Evolutionary conservation across 2,888 invertebrate genomes (phyloP).

Genomic region (Euplexia lucipara): DNA sequence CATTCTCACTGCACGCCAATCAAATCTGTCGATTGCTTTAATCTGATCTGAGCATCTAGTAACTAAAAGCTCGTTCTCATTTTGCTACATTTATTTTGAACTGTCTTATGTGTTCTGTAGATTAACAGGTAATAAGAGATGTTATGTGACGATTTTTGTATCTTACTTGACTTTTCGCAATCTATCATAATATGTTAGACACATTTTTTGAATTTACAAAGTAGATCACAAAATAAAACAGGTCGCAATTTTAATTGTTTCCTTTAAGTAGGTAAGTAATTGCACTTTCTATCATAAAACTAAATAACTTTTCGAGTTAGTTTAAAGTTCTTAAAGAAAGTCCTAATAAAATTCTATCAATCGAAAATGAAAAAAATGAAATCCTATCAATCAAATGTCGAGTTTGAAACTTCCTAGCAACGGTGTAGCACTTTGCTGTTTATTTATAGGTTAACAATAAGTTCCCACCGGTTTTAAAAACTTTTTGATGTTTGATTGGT

Average conservation of each 20-base stretch:
- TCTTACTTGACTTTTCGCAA: neutral
- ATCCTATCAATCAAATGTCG: neutral
- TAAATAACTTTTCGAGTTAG: neutral
- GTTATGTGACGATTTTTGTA: neutral
- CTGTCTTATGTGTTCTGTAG: too few species aligned
- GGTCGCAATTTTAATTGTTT: neutral
- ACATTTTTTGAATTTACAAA: neutral
- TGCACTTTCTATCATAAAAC: too few species aligned
- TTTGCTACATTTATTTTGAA: neutral
- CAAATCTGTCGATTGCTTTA: constrained; percentile 38
- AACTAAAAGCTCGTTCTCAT: constrained; percentile 1
- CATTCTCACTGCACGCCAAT: constrained; percentile 45
- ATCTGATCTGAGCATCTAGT: constrained; percentile 5
- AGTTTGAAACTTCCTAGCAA: neutral
- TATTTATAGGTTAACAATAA: neutral
- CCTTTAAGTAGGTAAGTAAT: too few species aligned
- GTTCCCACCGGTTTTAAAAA: neutral
- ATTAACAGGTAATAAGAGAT: neutral
- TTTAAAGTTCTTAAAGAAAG: neutral
- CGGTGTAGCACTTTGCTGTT: neutral
- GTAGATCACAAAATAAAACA: neutral
- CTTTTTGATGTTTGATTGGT: neutral
- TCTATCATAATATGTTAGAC: neutral
- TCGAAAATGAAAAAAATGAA: neutral
- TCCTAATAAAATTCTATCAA: neutral